phyloP scores from a whole-genome alignment of 2,113 vertebrate species.

The Thermophis baileyi region DNA sequence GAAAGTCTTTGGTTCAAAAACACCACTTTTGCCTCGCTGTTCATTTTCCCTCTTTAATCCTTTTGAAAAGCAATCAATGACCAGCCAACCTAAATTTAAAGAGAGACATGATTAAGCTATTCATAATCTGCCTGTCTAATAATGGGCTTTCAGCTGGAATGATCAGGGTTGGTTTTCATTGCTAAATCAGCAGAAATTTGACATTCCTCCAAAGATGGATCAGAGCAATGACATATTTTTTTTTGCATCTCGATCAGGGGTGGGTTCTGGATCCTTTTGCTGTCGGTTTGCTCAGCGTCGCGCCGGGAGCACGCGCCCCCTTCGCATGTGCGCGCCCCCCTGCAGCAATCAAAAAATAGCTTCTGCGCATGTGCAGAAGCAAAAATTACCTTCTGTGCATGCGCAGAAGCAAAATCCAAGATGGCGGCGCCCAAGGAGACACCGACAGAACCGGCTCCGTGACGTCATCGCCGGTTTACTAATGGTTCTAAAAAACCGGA shows the following conservation, averaged over 20 bases:
- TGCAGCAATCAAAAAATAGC: too few species aligned
- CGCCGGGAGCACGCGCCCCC: too few species aligned
- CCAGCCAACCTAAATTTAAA: background rate
- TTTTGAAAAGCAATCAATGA: conserved; percentile 11
- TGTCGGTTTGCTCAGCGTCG: too few species aligned
- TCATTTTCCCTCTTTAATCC: background rate
- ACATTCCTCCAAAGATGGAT: background rate
- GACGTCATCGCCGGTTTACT: too few species aligned
- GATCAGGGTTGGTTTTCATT: background rate
- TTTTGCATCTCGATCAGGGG: background rate
- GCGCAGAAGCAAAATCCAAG: too few species aligned
- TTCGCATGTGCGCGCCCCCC: too few species aligned
- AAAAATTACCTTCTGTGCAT: too few species aligned
- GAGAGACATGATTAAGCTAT: background rate
- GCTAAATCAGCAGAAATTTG: background rate
- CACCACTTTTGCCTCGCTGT: background rate
- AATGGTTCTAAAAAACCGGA: too few species aligned
- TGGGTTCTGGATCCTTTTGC: too few species aligned
- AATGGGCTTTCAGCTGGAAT: background rate
- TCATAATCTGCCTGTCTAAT: background rate
- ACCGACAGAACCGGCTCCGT: too few species aligned
- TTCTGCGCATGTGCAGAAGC: too few species aligned
- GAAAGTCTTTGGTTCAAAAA: background rate
- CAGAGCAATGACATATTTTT: background rate
- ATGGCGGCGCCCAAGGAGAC: too few species aligned